Percentiles rank a stretch among this genome's conserved stretches.
Conservation (phyloP, 2,888 invertebrate genomes). For the Hermaeophaga mercurialis region DNA sequence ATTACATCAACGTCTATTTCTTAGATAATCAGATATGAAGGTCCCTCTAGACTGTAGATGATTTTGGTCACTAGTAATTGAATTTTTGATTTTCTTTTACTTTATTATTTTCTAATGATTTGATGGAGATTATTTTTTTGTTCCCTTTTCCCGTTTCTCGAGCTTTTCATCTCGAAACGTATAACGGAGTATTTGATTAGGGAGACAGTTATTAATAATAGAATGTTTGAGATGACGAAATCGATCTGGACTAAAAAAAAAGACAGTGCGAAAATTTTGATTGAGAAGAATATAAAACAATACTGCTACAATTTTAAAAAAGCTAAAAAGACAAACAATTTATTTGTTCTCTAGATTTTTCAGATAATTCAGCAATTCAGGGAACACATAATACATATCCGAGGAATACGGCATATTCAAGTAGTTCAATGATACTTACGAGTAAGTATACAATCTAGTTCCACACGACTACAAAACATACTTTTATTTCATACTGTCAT, state of each 20-base stretch:
- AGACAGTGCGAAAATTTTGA: too few relatives aligned
- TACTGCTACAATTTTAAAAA: too few relatives aligned
- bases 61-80: conserved; percentile 9
- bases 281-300: neutral
- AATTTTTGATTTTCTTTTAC: neutral
- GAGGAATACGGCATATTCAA: too few relatives aligned
- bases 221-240: too few relatives aligned
- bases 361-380: too few relatives aligned
- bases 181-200: neutral
- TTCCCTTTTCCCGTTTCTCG: neutral
- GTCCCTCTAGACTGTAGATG: neutral
- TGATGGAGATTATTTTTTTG: neutral
- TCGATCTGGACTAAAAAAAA: too few relatives aligned
- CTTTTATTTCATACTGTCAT: conserved; percentile 2
- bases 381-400: too few relatives aligned
- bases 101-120: conserved; percentile 1
- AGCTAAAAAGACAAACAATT: too few relatives aligned
- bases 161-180: neutral
- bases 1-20: conserved; percentile 1
- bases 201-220: neutral
- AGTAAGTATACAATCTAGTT: neutral
- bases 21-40: conserved; percentile 6
- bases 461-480: neutral
- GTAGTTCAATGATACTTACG: too few relatives aligned
- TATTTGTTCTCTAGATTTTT: neutral